phyloP scores from a whole-genome alignment of 1,140 invertebrate species.

The Drosophila navojoa region DNA sequence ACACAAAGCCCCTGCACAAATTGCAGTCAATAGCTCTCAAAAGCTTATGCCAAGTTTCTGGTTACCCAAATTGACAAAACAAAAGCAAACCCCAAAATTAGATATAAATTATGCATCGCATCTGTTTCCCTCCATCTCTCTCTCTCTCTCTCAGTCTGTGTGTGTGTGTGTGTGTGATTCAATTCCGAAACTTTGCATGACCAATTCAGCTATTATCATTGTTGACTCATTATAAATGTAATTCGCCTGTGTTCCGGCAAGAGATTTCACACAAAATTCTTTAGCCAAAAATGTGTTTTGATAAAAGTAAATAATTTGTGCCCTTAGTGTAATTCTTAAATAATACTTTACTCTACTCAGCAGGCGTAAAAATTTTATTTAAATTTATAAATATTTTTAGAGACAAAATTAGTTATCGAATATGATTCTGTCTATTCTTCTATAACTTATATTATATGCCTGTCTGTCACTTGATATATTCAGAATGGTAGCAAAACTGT shows the following conservation, averaged over 20 bases:
- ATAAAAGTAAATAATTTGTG: too few species aligned
- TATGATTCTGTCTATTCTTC: too few species aligned
- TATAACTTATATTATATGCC: too few species aligned
- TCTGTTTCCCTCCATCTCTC: constrained; percentile 11
- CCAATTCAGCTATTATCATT: constrained; percentile 28
- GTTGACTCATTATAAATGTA: constrained; percentile 4
- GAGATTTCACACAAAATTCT: constrained; percentile 1
- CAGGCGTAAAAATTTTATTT: too few species aligned
- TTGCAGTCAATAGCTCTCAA: constrained; percentile 63
- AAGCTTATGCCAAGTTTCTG: constrained; percentile 69
- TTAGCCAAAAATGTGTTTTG: background rate
- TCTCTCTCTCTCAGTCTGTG: too few species aligned
- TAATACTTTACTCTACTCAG: too few species aligned
- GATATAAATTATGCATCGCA: constrained; percentile 70
- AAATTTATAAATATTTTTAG: too few species aligned
- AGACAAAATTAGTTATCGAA: too few species aligned
- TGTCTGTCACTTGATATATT: too few species aligned
- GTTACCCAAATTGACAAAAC: constrained; percentile 65
- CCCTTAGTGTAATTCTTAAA: too few species aligned
- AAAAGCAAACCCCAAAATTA: constrained; percentile 59
- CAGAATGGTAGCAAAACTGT: background rate
- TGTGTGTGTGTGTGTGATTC: constrained; percentile 24
- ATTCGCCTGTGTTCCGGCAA: background rate
- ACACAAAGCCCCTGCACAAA: constrained; percentile 65
- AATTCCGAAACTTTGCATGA: constrained; percentile 17